Conservation (phyloP, 2,113 vertebrate genomes). For the Tor tambroides region DNA sequence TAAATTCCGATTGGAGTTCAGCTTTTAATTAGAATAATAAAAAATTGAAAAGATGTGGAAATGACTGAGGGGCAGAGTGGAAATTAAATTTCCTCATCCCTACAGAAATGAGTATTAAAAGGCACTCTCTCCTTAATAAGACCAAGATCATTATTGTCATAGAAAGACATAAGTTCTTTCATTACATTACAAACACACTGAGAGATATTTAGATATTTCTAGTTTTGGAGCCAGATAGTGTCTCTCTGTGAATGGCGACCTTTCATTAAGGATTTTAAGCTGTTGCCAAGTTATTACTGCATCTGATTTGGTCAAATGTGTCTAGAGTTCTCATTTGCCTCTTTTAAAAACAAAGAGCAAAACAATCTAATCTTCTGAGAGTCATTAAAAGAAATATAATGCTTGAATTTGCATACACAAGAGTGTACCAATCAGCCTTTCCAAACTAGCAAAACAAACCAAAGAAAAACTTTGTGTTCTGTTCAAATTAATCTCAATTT, state of each 20-base stretch:
- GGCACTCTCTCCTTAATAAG: slow-evolving; percentile 36
- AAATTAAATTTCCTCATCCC: not conserved
- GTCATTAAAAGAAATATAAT: slow-evolving; percentile 5
- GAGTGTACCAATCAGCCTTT: not conserved
- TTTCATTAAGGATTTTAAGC: not conserved
- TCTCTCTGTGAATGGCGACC: not conserved
- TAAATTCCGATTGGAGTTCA: slow-evolving; percentile 30
- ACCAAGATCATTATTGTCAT: not conserved
- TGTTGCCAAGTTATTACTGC: not conserved
- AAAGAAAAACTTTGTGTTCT: not conserved
- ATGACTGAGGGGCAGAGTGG: slow-evolving; percentile 23
- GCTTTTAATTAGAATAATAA: slow-evolving; percentile 45
- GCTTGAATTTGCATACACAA: slow-evolving; percentile 26
- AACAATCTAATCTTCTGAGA: slow-evolving; percentile 4
- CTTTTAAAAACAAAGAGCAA: slow-evolving; percentile 16
- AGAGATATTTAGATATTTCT: not conserved
- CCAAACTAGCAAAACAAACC: not conserved
- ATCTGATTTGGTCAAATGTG: slow-evolving; percentile 13
- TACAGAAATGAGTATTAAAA: slow-evolving; percentile 32
- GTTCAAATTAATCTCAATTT: not conserved
- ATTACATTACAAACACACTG: too few species aligned
- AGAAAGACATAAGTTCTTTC: not conserved
- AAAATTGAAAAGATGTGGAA: slow-evolving; percentile 48
- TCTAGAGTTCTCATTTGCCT: not conserved
- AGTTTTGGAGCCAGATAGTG: not conserved